These are phyloP conservation scores for Pandemis heparana DNA, from an alignment of 2,888 invertebrate species.

Conservation along the genomic window DNA sequence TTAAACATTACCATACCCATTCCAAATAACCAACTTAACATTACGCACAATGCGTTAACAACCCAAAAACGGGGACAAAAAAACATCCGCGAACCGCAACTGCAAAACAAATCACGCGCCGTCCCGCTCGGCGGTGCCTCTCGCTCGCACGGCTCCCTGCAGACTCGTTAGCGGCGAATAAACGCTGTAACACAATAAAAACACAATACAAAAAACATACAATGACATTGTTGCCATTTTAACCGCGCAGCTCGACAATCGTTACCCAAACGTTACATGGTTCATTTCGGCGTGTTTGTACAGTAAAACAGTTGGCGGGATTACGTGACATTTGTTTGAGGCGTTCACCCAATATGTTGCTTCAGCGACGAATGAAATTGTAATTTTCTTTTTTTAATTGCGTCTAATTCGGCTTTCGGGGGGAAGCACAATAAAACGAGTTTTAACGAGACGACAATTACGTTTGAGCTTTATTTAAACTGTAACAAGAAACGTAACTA, in stretches of 20 bases:
- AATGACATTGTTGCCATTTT: conserved; percentile 57
- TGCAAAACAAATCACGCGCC: conserved; percentile 67
- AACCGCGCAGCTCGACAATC: conserved; percentile 10
- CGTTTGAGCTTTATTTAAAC: conserved; percentile 41
- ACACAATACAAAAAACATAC: conserved; percentile 78
- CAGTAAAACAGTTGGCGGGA: conserved; percentile 45
- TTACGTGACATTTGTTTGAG: conserved; percentile 80
- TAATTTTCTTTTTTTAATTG: conserved; percentile 82
- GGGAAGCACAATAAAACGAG: conserved; percentile 36
- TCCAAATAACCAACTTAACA: conserved; percentile 5
- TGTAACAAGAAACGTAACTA: conserved; percentile 43
- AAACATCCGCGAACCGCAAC: conserved; percentile 57
- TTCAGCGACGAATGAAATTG: conserved; percentile 68
- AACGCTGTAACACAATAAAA: conserved; percentile 80
- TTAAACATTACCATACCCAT: no score
- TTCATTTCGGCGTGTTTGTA: conserved; percentile 44
- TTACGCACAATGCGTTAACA: conserved; percentile 29
- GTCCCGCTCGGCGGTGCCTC: conserved; percentile 55
- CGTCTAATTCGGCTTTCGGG: conserved; percentile 60
- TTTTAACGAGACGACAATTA: conserved; percentile 42
- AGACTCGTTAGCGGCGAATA: conserved; percentile 80
- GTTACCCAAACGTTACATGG: conserved; percentile 47
- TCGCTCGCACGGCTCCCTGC: conserved; percentile 68
- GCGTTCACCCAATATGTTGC: conserved; percentile 81
- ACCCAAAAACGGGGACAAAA: conserved; percentile 23